Percentiles rank a stretch among this genome's conserved stretches.
Conservation (phyloP, 2,113 vertebrate species). For the Gavialis gangeticus region DNA sequence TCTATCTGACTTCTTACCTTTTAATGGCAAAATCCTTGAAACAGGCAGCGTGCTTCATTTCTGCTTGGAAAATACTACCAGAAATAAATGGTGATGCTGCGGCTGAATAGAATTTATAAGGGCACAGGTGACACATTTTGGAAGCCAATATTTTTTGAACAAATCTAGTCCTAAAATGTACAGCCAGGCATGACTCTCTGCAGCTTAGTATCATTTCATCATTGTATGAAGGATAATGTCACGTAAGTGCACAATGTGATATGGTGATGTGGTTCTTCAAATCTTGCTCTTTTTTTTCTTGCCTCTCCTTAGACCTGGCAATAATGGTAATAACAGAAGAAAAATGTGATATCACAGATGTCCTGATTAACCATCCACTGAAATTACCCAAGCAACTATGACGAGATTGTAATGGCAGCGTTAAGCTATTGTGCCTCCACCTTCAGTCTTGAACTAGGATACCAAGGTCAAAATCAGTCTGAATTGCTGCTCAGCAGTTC, state of each 20-base stretch:
- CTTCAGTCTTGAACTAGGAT: not conserved
- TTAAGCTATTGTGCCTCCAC: not conserved
- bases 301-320: rapidly evolving
- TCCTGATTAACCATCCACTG: not conserved
- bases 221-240: not conserved
- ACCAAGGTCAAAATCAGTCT: not conserved
- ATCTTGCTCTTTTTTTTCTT: not conserved
- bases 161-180: no score
- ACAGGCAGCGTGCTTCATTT: not conserved
- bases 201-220: not conserved
- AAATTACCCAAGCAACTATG: not conserved
- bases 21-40: not conserved
- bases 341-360: not conserved
- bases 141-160: not conserved
- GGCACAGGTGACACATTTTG: not conserved
- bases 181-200: no score
- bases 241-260: not conserved
- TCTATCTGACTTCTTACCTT: not conserved
- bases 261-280: not conserved
- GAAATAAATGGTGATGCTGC: not conserved
- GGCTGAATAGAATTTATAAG: not conserved
- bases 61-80: not conserved
- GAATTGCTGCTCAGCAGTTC: not conserved
- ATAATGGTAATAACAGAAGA: not conserved
- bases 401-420: not conserved